These are phyloP conservation scores for Phymanthus crucifer DNA, from an alignment of 92 coral and sea anemone genomes.

Conservation along the genomic window DNA sequence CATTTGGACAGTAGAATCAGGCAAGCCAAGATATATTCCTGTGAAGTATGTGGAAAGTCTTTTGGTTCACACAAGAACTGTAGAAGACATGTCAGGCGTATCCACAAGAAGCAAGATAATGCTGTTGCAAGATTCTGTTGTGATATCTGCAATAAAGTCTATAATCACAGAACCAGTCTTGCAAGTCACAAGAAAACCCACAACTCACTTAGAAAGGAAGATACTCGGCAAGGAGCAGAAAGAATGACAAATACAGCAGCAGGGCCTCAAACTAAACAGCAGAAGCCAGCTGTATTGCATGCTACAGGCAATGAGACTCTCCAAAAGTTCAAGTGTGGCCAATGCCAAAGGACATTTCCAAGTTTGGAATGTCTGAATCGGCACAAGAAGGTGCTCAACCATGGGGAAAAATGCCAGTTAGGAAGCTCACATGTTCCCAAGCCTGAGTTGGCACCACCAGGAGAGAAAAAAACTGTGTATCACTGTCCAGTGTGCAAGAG, in stretches of 20 bases:
- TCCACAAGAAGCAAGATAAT: not conserved
- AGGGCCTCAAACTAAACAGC: not conserved
- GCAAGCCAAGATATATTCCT: not conserved
- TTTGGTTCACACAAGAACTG: not conserved
- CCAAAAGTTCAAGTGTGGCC: not conserved
- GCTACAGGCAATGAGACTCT: not conserved
- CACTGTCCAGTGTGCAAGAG: constrained; percentile 13
- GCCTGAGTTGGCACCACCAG: not conserved
- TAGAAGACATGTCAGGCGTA: not conserved
- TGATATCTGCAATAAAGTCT: not conserved
- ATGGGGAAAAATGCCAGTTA: not conserved
- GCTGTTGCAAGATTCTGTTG: not conserved
- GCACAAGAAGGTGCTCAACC: not conserved
- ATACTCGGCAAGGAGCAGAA: not conserved
- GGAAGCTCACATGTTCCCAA: not conserved
- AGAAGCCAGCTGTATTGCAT: not conserved
- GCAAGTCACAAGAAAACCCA: constrained; percentile 5
- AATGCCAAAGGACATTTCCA: not conserved
- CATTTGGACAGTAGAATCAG: not conserved
- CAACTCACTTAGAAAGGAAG: not conserved
- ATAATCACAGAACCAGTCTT: not conserved
- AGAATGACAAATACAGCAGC: not conserved
- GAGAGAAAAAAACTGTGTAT: not conserved
- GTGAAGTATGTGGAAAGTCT: constrained; percentile 1
- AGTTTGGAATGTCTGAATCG: not conserved